Evolutionary conservation across 2,888 invertebrate species (phyloP).

Genomic region (Quadroppia sp.): DNA sequence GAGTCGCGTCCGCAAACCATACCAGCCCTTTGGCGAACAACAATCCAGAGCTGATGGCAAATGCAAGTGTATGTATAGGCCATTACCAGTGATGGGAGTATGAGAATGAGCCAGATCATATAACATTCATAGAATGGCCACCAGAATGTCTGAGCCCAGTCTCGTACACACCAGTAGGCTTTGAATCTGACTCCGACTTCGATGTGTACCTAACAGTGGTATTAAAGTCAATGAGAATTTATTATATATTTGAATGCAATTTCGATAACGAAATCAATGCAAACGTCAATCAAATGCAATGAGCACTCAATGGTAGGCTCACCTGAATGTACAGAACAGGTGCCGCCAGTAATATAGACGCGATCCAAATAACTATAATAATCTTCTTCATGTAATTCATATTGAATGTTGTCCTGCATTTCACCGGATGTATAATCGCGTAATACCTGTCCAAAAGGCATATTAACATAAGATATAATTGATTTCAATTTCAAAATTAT

Average conservation of each 20-base stretch:
- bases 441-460: conserved; percentile 64
- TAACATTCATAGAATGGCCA: conserved; percentile 62
- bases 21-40: conserved; percentile 60
- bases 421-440: conserved; percentile 67
- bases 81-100: conserved; percentile 64
- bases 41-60: conserved; percentile 63
- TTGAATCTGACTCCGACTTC: conserved; percentile 54
- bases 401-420: conserved; percentile 65
- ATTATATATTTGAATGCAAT: too few relatives aligned
- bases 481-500: too few relatives aligned
- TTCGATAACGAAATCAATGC: too few relatives aligned
- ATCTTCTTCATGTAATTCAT: conserved; percentile 63
- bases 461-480: too few relatives aligned
- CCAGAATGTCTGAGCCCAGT: conserved; percentile 57
- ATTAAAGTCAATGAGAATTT: background rate
- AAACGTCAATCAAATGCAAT: too few relatives aligned
- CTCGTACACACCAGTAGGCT: conserved; percentile 61
- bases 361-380: conserved; percentile 61
- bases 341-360: conserved; percentile 60
- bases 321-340: conserved; percentile 64
- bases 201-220: conserved; percentile 54
- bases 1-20: conserved; percentile 56
- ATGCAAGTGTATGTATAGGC: conserved; percentile 63
- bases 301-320: too few relatives aligned
- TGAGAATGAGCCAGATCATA: conserved; percentile 62